Evolutionary conservation across 2,888 invertebrate species (phyloP), one percentile per base, ranked within the genome.

Genomic region (Lasioglossum figueresi): DNA sequence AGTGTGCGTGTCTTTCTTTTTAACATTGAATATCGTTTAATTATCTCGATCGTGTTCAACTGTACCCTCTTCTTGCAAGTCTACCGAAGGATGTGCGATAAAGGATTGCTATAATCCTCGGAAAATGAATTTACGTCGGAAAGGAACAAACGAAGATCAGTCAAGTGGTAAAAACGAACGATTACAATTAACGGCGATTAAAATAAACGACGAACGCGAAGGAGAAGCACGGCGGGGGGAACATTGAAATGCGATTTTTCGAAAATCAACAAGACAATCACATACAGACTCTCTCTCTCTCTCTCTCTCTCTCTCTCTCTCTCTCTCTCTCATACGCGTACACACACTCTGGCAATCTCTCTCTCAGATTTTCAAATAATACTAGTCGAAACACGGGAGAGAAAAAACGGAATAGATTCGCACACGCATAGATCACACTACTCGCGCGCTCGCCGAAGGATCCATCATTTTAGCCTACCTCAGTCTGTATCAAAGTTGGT

Each of bases 401-500:
- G 83, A 56, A 48, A 73, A 80, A 76, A 76, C 34, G 14, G 63
- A 56, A 59, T 78, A 63, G 19, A 63, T 34, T 31, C 63, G 63
- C 74, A 79, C 79, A 79, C 86, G 56, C 81, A 52, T 85, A 74
- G 78, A 78, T 82, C 86, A 72, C 86, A 70, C 52, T 81, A 81
- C 56, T 78, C 40, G 78, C 40, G 78, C 76, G 81, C 76, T 85
- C 79, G 74, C 78, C 56, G 86, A 81, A 75, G 43, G 80, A 86
- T 91, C 90, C 63, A 66, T 85, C 77, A 78, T 68, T 68, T 68
- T 68, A 86, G 86, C 88, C 85, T 90, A 90, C 77, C 85, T 92
- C 91, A 92, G 91, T 92, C 91, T 91, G 84, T 89, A 83, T 86
- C 63, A 83, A 91, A 88, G 86, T 89, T 91, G 88, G 88, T 90